Conservation (phyloP, 2,113 vertebrate genomes). For the Heterotis niloticus region DNA sequence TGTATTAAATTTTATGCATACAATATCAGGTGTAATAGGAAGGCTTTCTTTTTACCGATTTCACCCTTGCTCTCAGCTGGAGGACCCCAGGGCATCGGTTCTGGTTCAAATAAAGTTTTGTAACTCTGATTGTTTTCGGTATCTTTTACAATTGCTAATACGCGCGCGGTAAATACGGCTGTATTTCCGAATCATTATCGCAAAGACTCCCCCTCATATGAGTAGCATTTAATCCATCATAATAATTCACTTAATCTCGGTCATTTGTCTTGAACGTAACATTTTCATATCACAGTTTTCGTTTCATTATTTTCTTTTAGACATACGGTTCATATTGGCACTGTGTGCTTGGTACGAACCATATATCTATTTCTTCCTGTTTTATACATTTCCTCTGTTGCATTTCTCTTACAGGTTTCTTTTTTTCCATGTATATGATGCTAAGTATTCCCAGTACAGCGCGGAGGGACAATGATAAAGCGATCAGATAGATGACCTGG, state of each 20-base stretch:
- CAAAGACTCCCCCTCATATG: too few species aligned
- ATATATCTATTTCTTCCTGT: not conserved
- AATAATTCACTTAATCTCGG: not conserved
- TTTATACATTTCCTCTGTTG: not conserved
- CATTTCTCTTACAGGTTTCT: not conserved
- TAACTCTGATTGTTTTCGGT: too few species aligned
- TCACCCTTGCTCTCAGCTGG: not conserved
- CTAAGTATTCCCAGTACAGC: not conserved
- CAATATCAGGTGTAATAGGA: not conserved
- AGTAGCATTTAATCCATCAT: too few species aligned
- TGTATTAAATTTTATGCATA: too few species aligned
- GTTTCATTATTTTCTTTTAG: too few species aligned
- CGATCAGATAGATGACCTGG: conserved; percentile 3
- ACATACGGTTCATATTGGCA: too few species aligned
- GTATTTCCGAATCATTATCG: not conserved
- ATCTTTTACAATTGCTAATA: too few species aligned
- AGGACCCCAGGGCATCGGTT: not conserved
- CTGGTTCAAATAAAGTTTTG: not conserved
- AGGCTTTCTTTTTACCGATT: not conserved
- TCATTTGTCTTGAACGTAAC: not conserved
- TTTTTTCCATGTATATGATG: not conserved
- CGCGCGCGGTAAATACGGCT: not conserved
- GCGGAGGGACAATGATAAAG: conserved; percentile 7
- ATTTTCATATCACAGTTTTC: not conserved
- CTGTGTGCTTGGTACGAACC: too few species aligned